phyloP scores from a whole-genome alignment of 2,888 invertebrate species.

The Temnothorax ravouxi region DNA sequence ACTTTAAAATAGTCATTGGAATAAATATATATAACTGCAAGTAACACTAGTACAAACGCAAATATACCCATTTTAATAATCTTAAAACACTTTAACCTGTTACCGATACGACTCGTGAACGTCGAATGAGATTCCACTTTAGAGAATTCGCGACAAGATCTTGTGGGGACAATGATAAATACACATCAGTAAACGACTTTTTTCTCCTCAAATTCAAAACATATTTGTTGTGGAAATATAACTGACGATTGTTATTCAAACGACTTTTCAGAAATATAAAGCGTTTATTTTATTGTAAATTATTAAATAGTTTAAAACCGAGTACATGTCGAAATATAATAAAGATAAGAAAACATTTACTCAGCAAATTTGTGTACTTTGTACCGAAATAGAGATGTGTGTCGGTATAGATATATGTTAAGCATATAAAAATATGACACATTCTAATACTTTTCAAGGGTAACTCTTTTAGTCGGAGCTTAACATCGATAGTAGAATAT shows the following conservation, averaged over 20 bases:
- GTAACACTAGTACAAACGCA: too few species aligned
- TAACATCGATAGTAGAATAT: background rate
- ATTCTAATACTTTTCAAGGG: background rate
- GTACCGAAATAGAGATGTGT: background rate
- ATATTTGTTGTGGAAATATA: background rate
- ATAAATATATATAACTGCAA: too few species aligned
- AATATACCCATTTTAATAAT: too few species aligned
- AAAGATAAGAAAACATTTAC: too few species aligned
- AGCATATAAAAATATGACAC: background rate
- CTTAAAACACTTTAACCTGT: too few species aligned
- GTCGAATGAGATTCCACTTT: background rate
- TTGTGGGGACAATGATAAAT: background rate
- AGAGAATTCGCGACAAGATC: background rate
- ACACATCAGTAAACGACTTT: background rate
- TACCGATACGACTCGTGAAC: background rate
- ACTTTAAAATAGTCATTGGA: too few species aligned
- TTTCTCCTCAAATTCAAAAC: background rate
- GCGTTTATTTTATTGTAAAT: too few species aligned
- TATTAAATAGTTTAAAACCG: too few species aligned
- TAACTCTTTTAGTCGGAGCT: background rate
- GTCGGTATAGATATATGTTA: background rate
- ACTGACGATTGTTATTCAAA: background rate
- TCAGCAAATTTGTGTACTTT: background rate
- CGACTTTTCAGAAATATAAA: background rate
- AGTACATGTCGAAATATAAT: too few species aligned